Evolutionary conservation across 1,140 invertebrate species (phyloP).

Genomic region (Drosophila novamexicana): DNA sequence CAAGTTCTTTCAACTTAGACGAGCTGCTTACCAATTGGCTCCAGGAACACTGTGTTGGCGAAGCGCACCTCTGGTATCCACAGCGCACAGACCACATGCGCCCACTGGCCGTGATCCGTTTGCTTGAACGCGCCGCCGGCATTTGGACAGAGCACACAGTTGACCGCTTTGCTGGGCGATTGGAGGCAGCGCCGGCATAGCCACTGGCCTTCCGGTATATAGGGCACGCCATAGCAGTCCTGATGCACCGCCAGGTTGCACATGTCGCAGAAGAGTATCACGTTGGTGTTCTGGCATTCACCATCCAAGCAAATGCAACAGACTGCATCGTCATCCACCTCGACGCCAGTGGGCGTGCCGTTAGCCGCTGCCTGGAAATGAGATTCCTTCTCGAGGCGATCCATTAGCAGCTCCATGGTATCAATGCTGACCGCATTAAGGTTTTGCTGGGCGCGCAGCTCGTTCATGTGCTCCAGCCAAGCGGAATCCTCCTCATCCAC

Average conservation of each 20-base stretch:
- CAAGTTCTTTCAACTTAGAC: no score
- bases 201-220: slow-evolving; percentile 99
- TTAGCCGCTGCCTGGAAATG: slow-evolving; percentile 90
- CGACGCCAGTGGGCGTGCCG: slow-evolving; percentile 88
- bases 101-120: slow-evolving; percentile 98
- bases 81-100: slow-evolving; percentile 98
- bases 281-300: slow-evolving; percentile 89
- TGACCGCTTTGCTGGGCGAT: slow-evolving; percentile 97
- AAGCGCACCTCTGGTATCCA: slow-evolving; percentile 99
- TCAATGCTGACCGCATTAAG: slow-evolving; percentile 91
- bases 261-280: slow-evolving; percentile 98
- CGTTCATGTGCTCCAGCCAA: slow-evolving; percentile 96
- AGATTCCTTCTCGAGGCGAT: slow-evolving; percentile 98
- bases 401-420: slow-evolving; percentile 97
- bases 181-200: slow-evolving; percentile 97
- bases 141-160: slow-evolving; percentile 99
- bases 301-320: slow-evolving; percentile 98
- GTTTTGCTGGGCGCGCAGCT: slow-evolving; percentile 89
- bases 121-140: slow-evolving; percentile 99
- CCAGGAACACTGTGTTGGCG: slow-evolving; percentile 98
- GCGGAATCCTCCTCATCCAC: slow-evolving; percentile 98
- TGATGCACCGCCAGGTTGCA: slow-evolving; percentile 99
- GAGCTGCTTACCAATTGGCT: slow-evolving; percentile 90
- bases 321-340: slow-evolving; percentile 98
- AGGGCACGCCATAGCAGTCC: slow-evolving; percentile 99